A percentile compares a stretch with the other conserved stretches of the same genome.
These are phyloP conservation scores for Drosophila seclusa DNA, from an alignment of 2,888 invertebrate genomes.

Conservation along the genomic window DNA sequence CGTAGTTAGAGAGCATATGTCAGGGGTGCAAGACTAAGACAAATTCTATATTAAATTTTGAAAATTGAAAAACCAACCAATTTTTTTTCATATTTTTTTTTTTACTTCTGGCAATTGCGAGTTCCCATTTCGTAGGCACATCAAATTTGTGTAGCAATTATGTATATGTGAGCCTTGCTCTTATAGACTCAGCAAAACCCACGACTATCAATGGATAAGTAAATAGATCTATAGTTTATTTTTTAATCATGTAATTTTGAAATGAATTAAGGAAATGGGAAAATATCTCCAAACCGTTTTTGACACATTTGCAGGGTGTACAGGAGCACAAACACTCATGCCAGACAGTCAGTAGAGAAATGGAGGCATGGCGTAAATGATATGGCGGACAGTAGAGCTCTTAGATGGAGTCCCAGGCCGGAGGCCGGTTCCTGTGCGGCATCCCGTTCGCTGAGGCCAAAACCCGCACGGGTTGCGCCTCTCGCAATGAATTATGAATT, in stretches of 20 bases:
- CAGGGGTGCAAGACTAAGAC: background rate
- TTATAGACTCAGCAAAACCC: background rate
- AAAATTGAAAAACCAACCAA: no score
- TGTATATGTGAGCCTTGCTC: background rate
- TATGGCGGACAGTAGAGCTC: constrained; percentile 37
- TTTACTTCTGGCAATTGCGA: background rate
- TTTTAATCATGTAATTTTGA: background rate
- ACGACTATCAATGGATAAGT: background rate
- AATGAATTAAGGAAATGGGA: background rate
- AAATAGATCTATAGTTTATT: background rate
- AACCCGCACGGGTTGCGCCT: constrained; percentile 26
- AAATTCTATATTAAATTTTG: background rate
- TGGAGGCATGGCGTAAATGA: constrained; percentile 63
- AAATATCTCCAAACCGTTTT: background rate
- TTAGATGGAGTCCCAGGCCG: constrained; percentile 27
- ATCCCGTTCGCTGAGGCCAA: background rate
- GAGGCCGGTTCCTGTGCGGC: constrained; percentile 16
- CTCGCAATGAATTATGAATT: constrained; percentile 75
- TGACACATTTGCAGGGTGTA: constrained; percentile 20
- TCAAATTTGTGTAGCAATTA: background rate
- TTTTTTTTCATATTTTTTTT: background rate
- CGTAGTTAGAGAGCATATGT: background rate
- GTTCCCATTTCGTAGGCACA: background rate
- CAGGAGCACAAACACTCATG: background rate
- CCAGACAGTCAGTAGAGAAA: background rate